phyloP scores from a whole-genome alignment of 23 tunicate species.

The Corella eumyota region DNA sequence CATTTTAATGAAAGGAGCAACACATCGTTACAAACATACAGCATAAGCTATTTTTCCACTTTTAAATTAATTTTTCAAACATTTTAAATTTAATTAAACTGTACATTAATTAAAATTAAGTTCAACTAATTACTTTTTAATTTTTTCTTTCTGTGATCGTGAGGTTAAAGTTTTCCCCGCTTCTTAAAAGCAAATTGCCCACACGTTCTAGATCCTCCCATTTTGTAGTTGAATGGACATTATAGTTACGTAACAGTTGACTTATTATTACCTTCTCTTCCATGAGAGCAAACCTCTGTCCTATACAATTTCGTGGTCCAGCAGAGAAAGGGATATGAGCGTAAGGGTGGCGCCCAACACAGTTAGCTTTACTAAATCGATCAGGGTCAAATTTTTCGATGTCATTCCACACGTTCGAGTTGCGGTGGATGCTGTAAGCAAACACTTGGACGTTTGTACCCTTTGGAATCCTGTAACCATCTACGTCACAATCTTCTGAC shows the following conservation, averaged over 20 bases:
- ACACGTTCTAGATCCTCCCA: slow-evolving; percentile 34
- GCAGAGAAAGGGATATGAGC: slow-evolving; percentile 91
- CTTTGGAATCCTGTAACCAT: slow-evolving; percentile 53
- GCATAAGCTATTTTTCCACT: too few relatives aligned
- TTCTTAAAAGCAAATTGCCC: slow-evolving; percentile 65
- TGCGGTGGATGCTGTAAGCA: slow-evolving; percentile 46
- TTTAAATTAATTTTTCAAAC: too few relatives aligned
- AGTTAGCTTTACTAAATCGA: slow-evolving; percentile 41
- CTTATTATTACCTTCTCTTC: slow-evolving; percentile 78
- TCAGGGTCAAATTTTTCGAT: slow-evolving; percentile 69
- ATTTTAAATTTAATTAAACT: too few relatives aligned
- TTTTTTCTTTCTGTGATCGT: slow-evolving; percentile 1
- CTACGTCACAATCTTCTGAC: slow-evolving; percentile 49
- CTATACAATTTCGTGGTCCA: slow-evolving; percentile 97
- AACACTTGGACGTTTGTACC: slow-evolving; percentile 45
- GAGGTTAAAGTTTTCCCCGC: slow-evolving; percentile 22
- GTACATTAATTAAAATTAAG: too few relatives aligned
- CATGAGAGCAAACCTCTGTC: slow-evolving; percentile 86
- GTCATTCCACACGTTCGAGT: slow-evolving; percentile 68
- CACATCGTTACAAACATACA: too few relatives aligned
- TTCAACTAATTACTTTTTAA: too few relatives aligned
- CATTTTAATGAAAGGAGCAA: too few relatives aligned
- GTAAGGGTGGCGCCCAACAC: slow-evolving; percentile 59
- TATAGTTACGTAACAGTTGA: slow-evolving; percentile 19
- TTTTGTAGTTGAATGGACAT: neutral